Percentiles rank a stretch among this genome's conserved stretches.
Conservation (phyloP, 2,113 vertebrate species). For the Myocastor coypus region DNA sequence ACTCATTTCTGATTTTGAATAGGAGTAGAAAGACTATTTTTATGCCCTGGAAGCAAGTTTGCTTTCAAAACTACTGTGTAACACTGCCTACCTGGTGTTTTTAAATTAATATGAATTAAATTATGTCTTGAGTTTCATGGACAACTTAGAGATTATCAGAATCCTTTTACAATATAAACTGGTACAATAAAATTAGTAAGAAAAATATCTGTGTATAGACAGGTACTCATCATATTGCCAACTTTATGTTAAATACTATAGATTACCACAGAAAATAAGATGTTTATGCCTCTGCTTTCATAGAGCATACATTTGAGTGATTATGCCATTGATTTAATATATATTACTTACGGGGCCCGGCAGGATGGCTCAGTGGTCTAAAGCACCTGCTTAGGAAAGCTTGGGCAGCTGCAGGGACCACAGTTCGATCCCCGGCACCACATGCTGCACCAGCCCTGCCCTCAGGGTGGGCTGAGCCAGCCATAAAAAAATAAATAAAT, state of each 20-base stretch:
- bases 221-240: background rate
- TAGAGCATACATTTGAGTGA: background rate
- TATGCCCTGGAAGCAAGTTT: constrained; percentile 32
- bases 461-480: too few relatives aligned
- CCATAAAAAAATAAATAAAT: too few relatives aligned
- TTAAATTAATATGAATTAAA: constrained; percentile 41
- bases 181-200: constrained; percentile 44
- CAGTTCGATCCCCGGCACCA: too few relatives aligned
- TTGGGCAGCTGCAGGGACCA: too few relatives aligned
- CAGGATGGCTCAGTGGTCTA: too few relatives aligned
- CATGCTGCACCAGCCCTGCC: too few relatives aligned
- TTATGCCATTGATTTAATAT: constrained; percentile 51
- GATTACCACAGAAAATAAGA: constrained; percentile 37
- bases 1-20: constrained; percentile 40
- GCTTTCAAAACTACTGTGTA: constrained; percentile 59
- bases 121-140: background rate
- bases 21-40: constrained; percentile 49
- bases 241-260: constrained; percentile 28
- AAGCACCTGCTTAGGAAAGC: too few relatives aligned
- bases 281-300: constrained; percentile 3
- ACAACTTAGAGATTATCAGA: constrained; percentile 46
- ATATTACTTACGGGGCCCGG: constrained; percentile 25
- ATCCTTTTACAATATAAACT: background rate
- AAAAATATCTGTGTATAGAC: constrained; percentile 50
- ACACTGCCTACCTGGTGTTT: constrained; percentile 3